phyloP scores from a whole-genome alignment of 2,888 invertebrate species.

The Serrognathus titanus region DNA sequence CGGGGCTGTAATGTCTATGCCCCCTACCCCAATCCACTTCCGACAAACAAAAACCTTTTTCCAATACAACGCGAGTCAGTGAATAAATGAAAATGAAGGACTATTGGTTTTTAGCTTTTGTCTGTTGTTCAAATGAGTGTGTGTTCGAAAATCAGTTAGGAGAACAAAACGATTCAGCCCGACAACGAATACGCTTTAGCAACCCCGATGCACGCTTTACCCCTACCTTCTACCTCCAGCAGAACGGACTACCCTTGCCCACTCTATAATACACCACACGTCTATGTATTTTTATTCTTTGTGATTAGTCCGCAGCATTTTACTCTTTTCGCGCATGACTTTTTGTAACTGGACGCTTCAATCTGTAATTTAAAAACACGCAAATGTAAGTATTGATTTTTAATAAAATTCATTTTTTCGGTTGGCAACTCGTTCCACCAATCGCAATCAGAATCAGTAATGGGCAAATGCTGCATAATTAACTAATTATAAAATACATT shows the following conservation, averaged over 20 bases:
- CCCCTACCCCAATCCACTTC: slow-evolving; percentile 30
- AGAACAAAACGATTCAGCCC: slow-evolving; percentile 47
- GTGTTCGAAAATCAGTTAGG: slow-evolving; percentile 49
- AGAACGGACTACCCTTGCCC: background rate
- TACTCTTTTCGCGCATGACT: slow-evolving; percentile 51
- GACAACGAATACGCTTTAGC: slow-evolving; percentile 32
- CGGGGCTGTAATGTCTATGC: slow-evolving; percentile 23
- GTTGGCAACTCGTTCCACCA: slow-evolving; percentile 48
- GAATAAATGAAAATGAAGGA: slow-evolving; percentile 53
- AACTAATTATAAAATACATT: slow-evolving; percentile 50
- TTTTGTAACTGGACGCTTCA: slow-evolving; percentile 48
- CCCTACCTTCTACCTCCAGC: slow-evolving; percentile 6
- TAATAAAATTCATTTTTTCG: slow-evolving; percentile 52
- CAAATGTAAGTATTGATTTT: slow-evolving; percentile 51
- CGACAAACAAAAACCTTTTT: slow-evolving; percentile 49
- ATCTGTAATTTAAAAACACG: slow-evolving; percentile 52
- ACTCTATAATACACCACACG: slow-evolving; percentile 29
- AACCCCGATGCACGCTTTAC: slow-evolving; percentile 17
- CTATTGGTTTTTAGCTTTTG: slow-evolving; percentile 53
- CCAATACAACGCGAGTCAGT: slow-evolving; percentile 49
- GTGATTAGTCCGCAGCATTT: slow-evolving; percentile 51
- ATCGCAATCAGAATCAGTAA: slow-evolving; percentile 48
- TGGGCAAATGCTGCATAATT: slow-evolving; percentile 49
- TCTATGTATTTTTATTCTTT: slow-evolving; percentile 49
- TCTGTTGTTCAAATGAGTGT: slow-evolving; percentile 47